Base-by-base conservation (phyloP, 1,140 invertebrate species). In the Pseudoatta argentina region DNA sequence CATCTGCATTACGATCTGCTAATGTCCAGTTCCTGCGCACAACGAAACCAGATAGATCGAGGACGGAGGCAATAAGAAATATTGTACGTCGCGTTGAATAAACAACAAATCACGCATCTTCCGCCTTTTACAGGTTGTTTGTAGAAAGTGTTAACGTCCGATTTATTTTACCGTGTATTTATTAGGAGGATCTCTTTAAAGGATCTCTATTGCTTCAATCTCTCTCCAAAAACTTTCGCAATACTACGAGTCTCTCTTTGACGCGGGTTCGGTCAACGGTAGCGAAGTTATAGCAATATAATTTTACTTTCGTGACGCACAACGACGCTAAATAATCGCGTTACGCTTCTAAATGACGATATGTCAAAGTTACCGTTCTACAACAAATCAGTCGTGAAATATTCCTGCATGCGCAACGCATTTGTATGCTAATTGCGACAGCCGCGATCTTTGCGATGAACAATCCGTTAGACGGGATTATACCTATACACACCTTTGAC, bases 1-100 rank as follows among this genome's bases (percentile, higher is more conserved):
- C 86, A 81, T 87, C 83, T 69, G 85, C 88, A 55, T 73, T 88
- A 89, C 64, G 64, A 72, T 34, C 61, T 51, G 21, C 48, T 18
- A 30, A 55, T 51, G 24, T 44, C 10, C 39, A 44, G 61, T 64
- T 55, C 0, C 63, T 44, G 18, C 57, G 86, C 48, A 76, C 55
- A 69, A 64, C 71, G 75, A 57, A 39, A 34, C 7, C 14, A 57
- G 77, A 57, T 51, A 55, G 63, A 85, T 83, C 51, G 63, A 59
- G 61, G 48, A 66, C 34, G 7, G 7, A 7, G 39, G 57, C 24
- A 69, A 75, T 10, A 57, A 75, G 69, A 75, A 75, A 75, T 75
- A 73, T 51, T 34, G 10, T 39, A 48, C 34, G 79, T 5, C 44
- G 16, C 53, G 55, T 83, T 44, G 59, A 63, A 61, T 51, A 83